These are phyloP conservation scores for Anthopleura xanthogrammica DNA, from an alignment of 92 coral and sea anemone genomes.

Conservation along the genomic window DNA sequence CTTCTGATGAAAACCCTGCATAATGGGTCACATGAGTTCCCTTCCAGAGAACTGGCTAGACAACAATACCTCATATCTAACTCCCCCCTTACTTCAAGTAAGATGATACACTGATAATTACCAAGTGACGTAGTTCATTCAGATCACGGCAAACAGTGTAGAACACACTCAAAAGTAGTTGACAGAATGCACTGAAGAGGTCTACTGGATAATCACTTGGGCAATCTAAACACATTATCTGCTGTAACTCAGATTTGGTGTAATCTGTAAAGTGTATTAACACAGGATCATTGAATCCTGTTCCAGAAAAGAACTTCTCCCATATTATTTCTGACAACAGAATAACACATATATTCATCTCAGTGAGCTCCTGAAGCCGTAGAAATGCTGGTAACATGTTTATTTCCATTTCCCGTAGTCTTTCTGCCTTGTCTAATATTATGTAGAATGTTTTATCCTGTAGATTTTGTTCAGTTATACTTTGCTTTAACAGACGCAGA, in stretches of 20 bases:
- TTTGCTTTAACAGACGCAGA: constrained; percentile 59
- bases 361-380: constrained; percentile 80
- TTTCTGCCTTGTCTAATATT: constrained; percentile 87
- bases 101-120: constrained; percentile 26
- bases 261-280: constrained; percentile 77
- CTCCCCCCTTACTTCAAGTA: neutral
- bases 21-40: too few species aligned
- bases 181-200: constrained; percentile 84
- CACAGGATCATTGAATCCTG: constrained; percentile 86
- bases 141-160: constrained; percentile 87
- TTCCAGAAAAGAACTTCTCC: constrained; percentile 91
- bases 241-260: constrained; percentile 70
- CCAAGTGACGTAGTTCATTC: constrained; percentile 90
- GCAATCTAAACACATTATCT: constrained; percentile 79
- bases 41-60: neutral
- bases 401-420: constrained; percentile 85
- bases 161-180: constrained; percentile 85
- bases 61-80: neutral
- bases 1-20: too few species aligned
- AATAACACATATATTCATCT: constrained; percentile 80
- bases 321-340: constrained; percentile 84
- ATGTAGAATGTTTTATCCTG: constrained; percentile 74
- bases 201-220: constrained; percentile 69
- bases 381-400: constrained; percentile 77
- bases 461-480: constrained; percentile 36